These are phyloP conservation scores for Aviceda cuculoides DNA, from an alignment of 2,797 vertebrate genomes.

Conservation along the genomic window DNA sequence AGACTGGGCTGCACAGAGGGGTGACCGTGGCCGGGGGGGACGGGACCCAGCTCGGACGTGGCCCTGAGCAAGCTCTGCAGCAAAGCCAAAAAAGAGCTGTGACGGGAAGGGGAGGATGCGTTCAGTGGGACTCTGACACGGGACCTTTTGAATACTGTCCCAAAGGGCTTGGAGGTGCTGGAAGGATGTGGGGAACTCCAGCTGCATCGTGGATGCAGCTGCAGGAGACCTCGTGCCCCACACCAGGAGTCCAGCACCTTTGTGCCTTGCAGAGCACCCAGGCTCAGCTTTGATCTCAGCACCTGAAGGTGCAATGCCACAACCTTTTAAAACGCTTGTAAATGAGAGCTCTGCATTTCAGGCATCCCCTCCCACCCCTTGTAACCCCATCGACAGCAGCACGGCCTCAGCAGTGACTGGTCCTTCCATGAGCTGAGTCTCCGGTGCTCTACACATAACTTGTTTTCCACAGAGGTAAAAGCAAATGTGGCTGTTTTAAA, in stretches of 20 bases:
- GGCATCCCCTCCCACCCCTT: background rate
- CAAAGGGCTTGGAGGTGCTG: background rate
- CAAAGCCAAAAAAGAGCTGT: background rate
- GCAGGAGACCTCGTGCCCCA: no score
- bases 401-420: rapidly evolving
- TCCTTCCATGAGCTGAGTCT: rapidly evolving
- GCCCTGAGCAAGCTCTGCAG: background rate
- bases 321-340: background rate
- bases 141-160: background rate
- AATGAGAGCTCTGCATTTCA: rapidly evolving
- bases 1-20: background rate
- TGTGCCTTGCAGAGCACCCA: background rate
- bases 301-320: background rate
- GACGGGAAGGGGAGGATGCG: rapidly evolving
- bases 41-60: no score
- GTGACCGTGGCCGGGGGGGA: background rate
- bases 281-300: background rate
- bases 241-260: background rate
- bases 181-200: background rate
- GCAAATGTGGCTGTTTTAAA: background rate
- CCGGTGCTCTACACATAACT: background rate
- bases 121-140: background rate
- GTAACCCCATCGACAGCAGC: background rate
- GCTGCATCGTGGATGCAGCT: background rate
- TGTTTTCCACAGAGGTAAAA: background rate